Evolutionary conservation across 2,113 vertebrate species (phyloP), one percentile per base, ranked within the genome.

Genomic region (Oceanodroma tethys): DNA sequence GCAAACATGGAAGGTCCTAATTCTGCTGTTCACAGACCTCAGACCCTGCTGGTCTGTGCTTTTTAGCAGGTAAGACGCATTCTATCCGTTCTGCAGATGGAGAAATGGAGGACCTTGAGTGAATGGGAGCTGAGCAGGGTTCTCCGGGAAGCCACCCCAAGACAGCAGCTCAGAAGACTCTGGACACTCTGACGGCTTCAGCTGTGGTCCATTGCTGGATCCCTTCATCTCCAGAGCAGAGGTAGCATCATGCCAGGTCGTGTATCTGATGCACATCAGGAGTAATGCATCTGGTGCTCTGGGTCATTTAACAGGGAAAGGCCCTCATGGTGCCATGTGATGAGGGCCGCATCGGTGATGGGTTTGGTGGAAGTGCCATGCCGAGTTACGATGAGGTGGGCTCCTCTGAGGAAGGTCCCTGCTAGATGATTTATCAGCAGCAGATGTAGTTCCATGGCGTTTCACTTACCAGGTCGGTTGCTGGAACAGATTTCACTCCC

Each of bases 61-160:
- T 20, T 43, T n/a, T 65, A 18, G 70, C 25, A 38, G 43, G 2
- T n/a, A 7, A 8, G 65, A 58, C 3, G 3, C 2, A 0, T 9
- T 65, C 45, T 8, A 2, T 42, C 29, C 11, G n/a, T 26, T 26
- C 50, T 42, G 21, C 30, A 53, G n/a, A 13, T 8, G 56, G 34
- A 59, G 34, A 45, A 60, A 32, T 4, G 0, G 1, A 19, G 47
- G n/a, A 11, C 3, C 11, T 29, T 1, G 1, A 62, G 53, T 5
- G 9, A 50, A 3, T 4, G 34, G 29, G 34, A 68, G 4, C 22
- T 6, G 20, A 43, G 58, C 22, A 14, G 43, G 32, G 3, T 67
- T 56, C 32, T 42, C 47, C 2, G 2, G 20, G 50, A 23, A 40
- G 22, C 9, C 53, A 30, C 40, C 17, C 34, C 30, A 13, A 10